phyloP scores from a whole-genome alignment of 23 tunicate genomes.

The Styela plicata region DNA sequence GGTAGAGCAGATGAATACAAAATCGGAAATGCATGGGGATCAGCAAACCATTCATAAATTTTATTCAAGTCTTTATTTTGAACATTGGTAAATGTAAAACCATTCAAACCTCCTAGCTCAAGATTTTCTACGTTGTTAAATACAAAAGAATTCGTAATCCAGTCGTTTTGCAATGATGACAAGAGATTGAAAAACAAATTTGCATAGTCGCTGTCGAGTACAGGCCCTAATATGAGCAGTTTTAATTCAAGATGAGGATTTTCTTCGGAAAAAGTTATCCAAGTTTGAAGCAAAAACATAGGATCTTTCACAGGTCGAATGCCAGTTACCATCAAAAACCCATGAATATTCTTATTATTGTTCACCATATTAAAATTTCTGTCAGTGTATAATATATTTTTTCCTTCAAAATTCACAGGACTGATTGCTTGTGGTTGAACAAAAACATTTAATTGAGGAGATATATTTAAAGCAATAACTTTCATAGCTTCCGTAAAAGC shows the following conservation, averaged over 20 bases:
- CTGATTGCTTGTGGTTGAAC: conserved; percentile 69
- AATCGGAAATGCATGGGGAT: conserved; percentile 24
- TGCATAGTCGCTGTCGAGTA: conserved; percentile 37
- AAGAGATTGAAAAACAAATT: conserved; percentile 4
- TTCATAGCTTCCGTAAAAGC: conserved; percentile 52
- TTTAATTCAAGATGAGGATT: conserved; percentile 23
- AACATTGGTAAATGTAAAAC: too few relatives aligned
- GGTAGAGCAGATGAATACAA: conserved; percentile 48
- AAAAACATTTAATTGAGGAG: conserved; percentile 9
- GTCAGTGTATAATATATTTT: neutral
- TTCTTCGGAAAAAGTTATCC: neutral
- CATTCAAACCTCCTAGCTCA: too few relatives aligned
- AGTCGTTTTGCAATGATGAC: neutral
- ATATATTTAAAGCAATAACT: conserved; percentile 5
- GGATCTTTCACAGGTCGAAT: conserved; percentile 92
- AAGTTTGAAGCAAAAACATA: conserved; percentile 42
- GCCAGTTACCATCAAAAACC: conserved; percentile 11
- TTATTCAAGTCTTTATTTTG: neutral
- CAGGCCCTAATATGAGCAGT: conserved; percentile 69
- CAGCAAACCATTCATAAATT: conserved; percentile 34
- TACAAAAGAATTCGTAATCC: neutral
- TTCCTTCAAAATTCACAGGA: neutral
- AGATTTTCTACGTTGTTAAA: too few relatives aligned
- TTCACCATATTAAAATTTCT: neutral
- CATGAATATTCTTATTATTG: neutral